Percentiles rank a stretch among this genome's conserved stretches.
phyloP scores from a whole-genome alignment of 2,113 vertebrate genomes.

The Synchiropus splendidus region DNA sequence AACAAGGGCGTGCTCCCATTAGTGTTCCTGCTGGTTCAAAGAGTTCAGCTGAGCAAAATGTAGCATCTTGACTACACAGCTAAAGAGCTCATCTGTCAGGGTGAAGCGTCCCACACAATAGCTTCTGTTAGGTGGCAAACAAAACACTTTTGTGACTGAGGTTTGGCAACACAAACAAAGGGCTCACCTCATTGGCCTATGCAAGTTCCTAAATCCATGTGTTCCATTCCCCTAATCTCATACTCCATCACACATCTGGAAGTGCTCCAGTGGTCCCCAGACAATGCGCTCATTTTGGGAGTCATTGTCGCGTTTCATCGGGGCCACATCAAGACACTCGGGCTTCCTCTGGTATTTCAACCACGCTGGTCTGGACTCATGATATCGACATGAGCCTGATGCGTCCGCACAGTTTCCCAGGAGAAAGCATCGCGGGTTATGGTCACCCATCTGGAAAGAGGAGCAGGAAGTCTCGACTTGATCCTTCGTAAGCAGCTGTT shows the following conservation, averaged over 20 bases:
- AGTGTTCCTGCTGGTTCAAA: constrained; percentile 3
- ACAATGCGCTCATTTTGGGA: constrained; percentile 48
- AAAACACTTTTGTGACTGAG: constrained; percentile 5
- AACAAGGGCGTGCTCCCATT: neutral
- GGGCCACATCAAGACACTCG: constrained; percentile 29
- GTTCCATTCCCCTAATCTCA: constrained; percentile 31
- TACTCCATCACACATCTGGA: constrained; percentile 61
- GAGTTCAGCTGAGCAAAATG: too few relatives aligned
- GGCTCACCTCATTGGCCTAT: constrained; percentile 27
- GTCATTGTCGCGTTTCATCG: constrained; percentile 41
- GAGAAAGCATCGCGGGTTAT: constrained; percentile 15
- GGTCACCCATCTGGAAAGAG: constrained; percentile 23
- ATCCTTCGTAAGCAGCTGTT: constrained; percentile 48
- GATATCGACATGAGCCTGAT: constrained; percentile 29
- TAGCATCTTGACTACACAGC: too few relatives aligned
- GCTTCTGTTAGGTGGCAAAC: constrained; percentile 2
- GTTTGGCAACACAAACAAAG: constrained; percentile 19
- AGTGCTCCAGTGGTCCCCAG: constrained; percentile 33
- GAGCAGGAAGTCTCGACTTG: constrained; percentile 52
- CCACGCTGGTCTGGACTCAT: constrained; percentile 11
- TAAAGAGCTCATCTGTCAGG: too few relatives aligned
- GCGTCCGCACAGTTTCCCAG: constrained; percentile 17
- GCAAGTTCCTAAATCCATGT: constrained; percentile 12
- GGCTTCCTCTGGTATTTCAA: constrained; percentile 35
- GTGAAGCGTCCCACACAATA: neutral